phyloP scores from a whole-genome alignment of 2,888 invertebrate genomes.

The Cloeon dipterum region DNA sequence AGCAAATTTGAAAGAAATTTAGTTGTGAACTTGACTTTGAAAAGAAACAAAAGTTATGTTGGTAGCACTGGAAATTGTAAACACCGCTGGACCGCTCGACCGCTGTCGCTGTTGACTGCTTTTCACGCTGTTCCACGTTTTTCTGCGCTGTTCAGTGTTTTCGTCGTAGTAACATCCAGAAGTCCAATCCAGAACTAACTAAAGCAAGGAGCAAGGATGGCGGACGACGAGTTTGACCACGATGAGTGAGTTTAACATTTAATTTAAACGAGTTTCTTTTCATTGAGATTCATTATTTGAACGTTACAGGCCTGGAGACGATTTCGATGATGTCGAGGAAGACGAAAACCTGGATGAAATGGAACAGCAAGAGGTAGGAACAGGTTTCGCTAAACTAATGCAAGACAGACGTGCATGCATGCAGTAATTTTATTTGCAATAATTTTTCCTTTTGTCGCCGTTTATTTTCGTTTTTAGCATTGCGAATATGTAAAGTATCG shows the following conservation, averaged over 20 bases:
- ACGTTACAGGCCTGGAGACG: slow-evolving; percentile 38
- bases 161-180: too few species aligned
- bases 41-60: too few species aligned
- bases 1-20: too few species aligned
- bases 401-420: background rate
- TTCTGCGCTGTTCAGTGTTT: too few species aligned
- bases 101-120: too few species aligned
- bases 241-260: slow-evolving; percentile 36
- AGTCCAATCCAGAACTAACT: background rate
- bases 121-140: too few species aligned
- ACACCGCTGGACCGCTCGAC: too few species aligned
- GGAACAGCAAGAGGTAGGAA: slow-evolving; percentile 46
- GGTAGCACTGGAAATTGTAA: too few species aligned
- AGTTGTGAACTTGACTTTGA: too few species aligned
- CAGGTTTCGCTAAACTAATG: too few species aligned
- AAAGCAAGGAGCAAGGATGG: slow-evolving; percentile 27
- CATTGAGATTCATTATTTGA: slow-evolving; percentile 1
- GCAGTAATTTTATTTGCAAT: background rate
- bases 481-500: too few species aligned
- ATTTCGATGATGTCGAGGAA: slow-evolving; percentile 76
- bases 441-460: background rate
- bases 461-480: too few species aligned
- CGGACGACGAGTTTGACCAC: slow-evolving; percentile 68
- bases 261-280: background rate
- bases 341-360: slow-evolving; percentile 72